These are phyloP conservation scores for Cynoglossus semilaevis DNA, from an alignment of 2,113 vertebrate genomes.

Conservation along the genomic window DNA sequence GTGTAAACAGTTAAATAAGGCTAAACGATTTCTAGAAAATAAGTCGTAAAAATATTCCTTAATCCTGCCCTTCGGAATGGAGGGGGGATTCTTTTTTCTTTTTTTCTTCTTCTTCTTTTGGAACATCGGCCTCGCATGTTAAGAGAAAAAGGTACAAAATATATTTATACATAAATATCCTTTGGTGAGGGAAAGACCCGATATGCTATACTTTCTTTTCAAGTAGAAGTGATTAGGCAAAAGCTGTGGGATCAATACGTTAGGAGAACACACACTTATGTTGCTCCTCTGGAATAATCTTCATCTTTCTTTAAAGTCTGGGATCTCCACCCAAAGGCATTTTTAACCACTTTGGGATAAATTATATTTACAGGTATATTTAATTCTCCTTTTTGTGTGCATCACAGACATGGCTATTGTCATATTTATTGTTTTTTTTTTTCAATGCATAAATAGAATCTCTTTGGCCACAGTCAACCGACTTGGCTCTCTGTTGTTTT, in stretches of 20 bases:
- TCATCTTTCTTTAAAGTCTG: constrained; percentile 36
- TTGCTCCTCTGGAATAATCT: constrained; percentile 36
- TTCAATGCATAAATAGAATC: constrained; percentile 23
- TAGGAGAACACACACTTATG: constrained; percentile 26
- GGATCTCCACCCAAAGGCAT: constrained; percentile 32
- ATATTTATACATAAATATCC: constrained; percentile 57
- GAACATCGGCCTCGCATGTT: constrained; percentile 56
- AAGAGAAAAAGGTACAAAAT: constrained; percentile 60
- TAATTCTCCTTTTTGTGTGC: constrained; percentile 17
- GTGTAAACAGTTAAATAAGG: constrained; percentile 70
- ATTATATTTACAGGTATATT: constrained; percentile 60
- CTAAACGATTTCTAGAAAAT: constrained; percentile 59
- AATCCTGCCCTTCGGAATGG: constrained; percentile 42
- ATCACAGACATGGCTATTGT: constrained; percentile 25
- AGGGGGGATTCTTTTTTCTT: constrained; percentile 42
- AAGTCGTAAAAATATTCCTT: constrained; percentile 61
- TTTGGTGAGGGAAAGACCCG: constrained; percentile 60
- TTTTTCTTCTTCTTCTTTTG: constrained; percentile 27
- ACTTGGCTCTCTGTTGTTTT: constrained; percentile 14
- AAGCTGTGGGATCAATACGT: constrained; percentile 40
- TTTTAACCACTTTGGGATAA: constrained; percentile 47
- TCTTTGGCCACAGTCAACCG: constrained; percentile 9
- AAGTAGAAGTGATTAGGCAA: constrained; percentile 61
- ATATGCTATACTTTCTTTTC: constrained; percentile 47
- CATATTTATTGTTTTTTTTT: constrained; percentile 2